Evolutionary conservation across 1,140 invertebrate species (phyloP), one percentile per base, ranked within the genome.

Genomic region (Thrips palmi): DNA sequence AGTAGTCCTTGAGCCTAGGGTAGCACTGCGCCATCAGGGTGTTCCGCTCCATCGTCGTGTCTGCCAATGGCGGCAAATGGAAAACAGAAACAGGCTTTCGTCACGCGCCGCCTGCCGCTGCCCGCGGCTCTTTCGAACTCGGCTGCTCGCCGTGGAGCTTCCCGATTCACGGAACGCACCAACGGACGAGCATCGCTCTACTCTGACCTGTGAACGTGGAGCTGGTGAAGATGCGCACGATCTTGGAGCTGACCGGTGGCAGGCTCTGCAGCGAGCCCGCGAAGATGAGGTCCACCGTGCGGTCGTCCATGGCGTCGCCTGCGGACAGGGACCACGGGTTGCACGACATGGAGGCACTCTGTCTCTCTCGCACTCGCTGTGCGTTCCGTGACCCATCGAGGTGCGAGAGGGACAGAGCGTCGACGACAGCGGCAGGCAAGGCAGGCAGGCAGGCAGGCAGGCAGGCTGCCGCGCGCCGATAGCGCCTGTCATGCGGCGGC

Each of bases 11-110:
- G 29, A 98, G 69, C 54, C 80, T 79, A 0, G 93, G 92, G 59
- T 97, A 98, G 40, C 92, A 93, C 57, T 96, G 88, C 23, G 93
- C 89, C 92, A 98, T 98, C 11, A 97, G 52, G 0, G 89, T 93
- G 60, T 97, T 97, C 48, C 93, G 67, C 57, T 98, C 93, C 71
- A 96, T 80, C 2, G 87, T 87, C 4, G 92, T 97, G 56, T 98
- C 93, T 94, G 52, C 37, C 59, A 58, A 41, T 49, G 41, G n/a
- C n/a, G n/a, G n/a, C n/a, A 46, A 41, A 45, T 52, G 39, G 12
- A 24, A 18, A 21, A 32, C 18, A 38, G 6, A 7, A 24, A 23
- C 18, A 36, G 23, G 15, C 6, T 37, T 7, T n/a, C 7, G 24
- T 7, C 10, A 8, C 15, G 8, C 8, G 8, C 15, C 15, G 8